Base-by-base conservation (phyloP, 2,888 invertebrate genomes). In the Cetonia aurata region DNA sequence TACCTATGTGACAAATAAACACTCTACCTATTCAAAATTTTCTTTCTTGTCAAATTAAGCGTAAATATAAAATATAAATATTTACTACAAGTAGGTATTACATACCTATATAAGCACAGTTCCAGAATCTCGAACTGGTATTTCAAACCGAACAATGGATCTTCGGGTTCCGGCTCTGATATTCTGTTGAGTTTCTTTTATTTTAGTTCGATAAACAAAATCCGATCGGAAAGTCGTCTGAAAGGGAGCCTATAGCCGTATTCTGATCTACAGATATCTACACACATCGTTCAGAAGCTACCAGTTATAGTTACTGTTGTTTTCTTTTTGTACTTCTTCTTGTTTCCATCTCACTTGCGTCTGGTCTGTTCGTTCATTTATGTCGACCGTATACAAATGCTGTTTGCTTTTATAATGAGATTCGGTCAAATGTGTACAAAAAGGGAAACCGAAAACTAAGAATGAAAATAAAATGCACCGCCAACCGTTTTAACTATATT, bases 221-320 rank as follows among this genome's bases (percentile, higher is more conserved):
- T 77, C 75, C 75, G 75, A 75, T 75, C 76, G 75, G 74, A 75
- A 72, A 75, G 75, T 73, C 74, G 76, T 71, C 74, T 73, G 71
- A 73, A 75, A 76, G 76, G 73, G 74, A 75, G 74, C 74, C 76
- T 76, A 77, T 71, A 55, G 74, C 74, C 72, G 74, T 75, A 74
- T 74, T 73, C 75, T 76, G 77, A 77, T 77, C 75, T 75, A 77
- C 75, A 77, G 77, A 77, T 77, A 77, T 77, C 75, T 75, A 77
- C 74, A 75, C 75, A 75, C 75, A 75, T 75, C 76, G 76, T 73
- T 74, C 75, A 75, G 71, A 72, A 74, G 76, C 77, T 76, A 77
- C 77, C 77, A 77, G 76, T 77, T 77, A 74, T 73, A 74, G 75
- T 74, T 74, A 74, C 73, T 74, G 31, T 56, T 57, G 56, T 50